Percentiles rank a stretch among this genome's conserved stretches.
Conservation (phyloP, 2,797 vertebrate genomes). For the Microcaecilia unicolor region DNA sequence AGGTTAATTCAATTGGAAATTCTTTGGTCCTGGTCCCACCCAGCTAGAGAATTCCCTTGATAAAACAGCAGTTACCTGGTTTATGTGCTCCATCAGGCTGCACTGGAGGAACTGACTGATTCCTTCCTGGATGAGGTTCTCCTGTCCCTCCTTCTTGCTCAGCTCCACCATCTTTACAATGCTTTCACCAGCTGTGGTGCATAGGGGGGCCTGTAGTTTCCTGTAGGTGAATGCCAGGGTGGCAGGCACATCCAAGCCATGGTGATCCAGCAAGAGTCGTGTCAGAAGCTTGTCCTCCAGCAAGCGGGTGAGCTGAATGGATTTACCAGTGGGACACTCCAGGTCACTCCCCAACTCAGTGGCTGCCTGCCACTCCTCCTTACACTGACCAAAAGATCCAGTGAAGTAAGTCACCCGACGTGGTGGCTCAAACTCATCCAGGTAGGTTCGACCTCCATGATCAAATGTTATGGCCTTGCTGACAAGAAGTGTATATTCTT, state of each 20-base stretch:
- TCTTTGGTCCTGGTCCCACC: too few relatives aligned
- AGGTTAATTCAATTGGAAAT: too few relatives aligned
- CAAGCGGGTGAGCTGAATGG: conserved; percentile 34
- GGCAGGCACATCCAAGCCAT: conserved; percentile 32
- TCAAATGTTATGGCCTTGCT: conserved; percentile 55
- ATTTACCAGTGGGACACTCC: conserved; percentile 50
- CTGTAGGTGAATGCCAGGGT: conserved; percentile 47
- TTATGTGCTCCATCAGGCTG: conserved; percentile 22
- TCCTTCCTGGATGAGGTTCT: conserved; percentile 38
- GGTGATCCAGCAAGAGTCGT: conserved; percentile 36
- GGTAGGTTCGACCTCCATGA: conserved; percentile 46
- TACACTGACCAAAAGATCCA: conserved; percentile 28
- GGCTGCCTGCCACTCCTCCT: conserved; percentile 20
- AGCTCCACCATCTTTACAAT: conserved; percentile 36
- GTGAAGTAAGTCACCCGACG: conserved; percentile 52
- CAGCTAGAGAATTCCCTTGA: too few relatives aligned
- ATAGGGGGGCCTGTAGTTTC: conserved; percentile 14
- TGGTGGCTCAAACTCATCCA: conserved; percentile 46
- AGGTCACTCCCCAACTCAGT: conserved; percentile 39
- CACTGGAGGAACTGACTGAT: conserved; percentile 39
- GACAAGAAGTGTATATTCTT: conserved; percentile 34
- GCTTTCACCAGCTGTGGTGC: conserved; percentile 5
- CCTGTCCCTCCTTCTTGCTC: conserved; percentile 34
- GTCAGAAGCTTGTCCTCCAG: conserved; percentile 47
- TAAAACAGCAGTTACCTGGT: conserved; percentile 46